Evolutionary conservation across 2,888 invertebrate genomes (phyloP), one percentile per base, ranked within the genome.

Genomic region (Ichneumoninae sp.): DNA sequence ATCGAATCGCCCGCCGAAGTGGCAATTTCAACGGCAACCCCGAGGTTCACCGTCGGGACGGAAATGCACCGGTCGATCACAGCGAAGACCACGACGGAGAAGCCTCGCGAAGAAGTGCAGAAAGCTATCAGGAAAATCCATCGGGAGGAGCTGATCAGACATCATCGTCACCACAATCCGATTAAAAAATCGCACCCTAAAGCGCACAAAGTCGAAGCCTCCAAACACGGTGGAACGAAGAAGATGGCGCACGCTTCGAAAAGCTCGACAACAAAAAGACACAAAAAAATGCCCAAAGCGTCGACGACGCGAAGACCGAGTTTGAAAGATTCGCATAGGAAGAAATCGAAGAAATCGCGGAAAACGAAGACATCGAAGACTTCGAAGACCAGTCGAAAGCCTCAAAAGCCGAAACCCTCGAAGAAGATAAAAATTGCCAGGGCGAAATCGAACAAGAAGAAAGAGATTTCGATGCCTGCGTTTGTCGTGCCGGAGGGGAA

Each of bases 201-300:
- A 22, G 36, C 8, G 8, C 16, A 66, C 2, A 7, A 5, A 19
- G 16, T 16, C 0, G 30, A 60, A 33, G 36, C 50, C 40, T 73
- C 71, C 33, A 70, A 79, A 36, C 54, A 71, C 10, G 10, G 52
- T n/a, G 47, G 52, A 47, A n/a, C 22, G n/a, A 63, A 66, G 13
- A 60, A 68, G 73, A 66, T 30, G 76, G 50, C 50, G 1, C 33
- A 73, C 22, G 10, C n/a, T 16, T 30, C 54, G 6, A 77, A 83
- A 66, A 44, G 7, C 10, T 30, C 47, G 19, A 66, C 50, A 10
- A 47, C 6, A 50, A 81, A 36, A 13, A 65, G n/a, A 19, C 65
- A 65, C 36, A 5, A 50, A 52, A 54, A 26, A 54, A 40, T 19
- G 16, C 44, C 57, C 0, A 80, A 74, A 47, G 36, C n/a, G 19